A percentile compares a stretch with the other conserved stretches of the same genome.
Conservation (phyloP, 2,888 invertebrate genomes). For the Julus scanicus region DNA sequence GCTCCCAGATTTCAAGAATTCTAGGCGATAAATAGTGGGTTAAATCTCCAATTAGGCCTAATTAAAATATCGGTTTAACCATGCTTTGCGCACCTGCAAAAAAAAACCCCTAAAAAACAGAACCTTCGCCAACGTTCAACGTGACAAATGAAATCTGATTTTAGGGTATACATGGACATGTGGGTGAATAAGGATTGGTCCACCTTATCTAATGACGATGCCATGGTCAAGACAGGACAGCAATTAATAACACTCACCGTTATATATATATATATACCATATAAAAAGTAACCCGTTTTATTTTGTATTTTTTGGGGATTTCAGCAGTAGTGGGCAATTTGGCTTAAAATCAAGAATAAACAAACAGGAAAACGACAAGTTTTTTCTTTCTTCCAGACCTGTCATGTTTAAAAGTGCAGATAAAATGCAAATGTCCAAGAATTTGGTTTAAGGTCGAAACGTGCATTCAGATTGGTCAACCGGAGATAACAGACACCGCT, state of each 20-base stretch:
- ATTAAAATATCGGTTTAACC: not conserved
- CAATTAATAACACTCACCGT: not conserved
- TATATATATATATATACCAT: not conserved
- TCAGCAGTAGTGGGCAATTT: not conserved
- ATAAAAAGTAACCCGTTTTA: not conserved
- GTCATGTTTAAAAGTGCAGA: not conserved
- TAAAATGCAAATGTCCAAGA: not conserved
- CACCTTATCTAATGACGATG: slow-evolving; percentile 23
- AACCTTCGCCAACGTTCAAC: not conserved
- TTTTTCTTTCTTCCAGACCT: not conserved
- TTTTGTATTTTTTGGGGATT: not conserved
- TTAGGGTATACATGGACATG: not conserved
- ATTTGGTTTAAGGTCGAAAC: slow-evolving; percentile 47
- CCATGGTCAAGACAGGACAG: slow-evolving; percentile 6
- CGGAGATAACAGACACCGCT: not conserved
- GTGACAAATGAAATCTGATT: slow-evolving; percentile 21
- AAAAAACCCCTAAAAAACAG: not conserved
- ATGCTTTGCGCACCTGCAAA: slow-evolving; percentile 10
- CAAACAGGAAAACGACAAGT: slow-evolving; percentile 4
- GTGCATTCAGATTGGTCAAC: slow-evolving; percentile 34
- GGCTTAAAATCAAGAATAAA: slow-evolving; percentile 2
- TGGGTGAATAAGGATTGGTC: slow-evolving; percentile 14
- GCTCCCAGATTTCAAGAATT: slow-evolving; percentile 4
- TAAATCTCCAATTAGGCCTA: slow-evolving; percentile 15
- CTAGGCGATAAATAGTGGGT: not conserved